A percentile compares a stretch with the other conserved stretches of the same genome.
Evolutionary conservation across 2,888 invertebrate species (phyloP).

Genomic region (Arctia plantaginis): DNA sequence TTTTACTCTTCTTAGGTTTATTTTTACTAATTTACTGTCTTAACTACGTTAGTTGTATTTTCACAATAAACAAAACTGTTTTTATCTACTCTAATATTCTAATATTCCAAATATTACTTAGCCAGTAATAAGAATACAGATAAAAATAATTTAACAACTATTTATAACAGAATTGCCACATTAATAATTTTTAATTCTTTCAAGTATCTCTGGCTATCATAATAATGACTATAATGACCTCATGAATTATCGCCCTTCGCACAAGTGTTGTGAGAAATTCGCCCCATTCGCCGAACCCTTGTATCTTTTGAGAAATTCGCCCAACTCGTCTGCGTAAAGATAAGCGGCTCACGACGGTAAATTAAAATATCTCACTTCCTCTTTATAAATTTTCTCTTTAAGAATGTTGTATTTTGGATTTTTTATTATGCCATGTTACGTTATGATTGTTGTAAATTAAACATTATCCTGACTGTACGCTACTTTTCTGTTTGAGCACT

Average conservation of each 20-base stretch:
- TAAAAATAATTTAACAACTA: neutral
- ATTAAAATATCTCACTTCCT: conserved; percentile 25
- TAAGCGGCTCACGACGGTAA: conserved; percentile 20
- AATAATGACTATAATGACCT: conserved; percentile 14
- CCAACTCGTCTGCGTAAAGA: conserved; percentile 14
- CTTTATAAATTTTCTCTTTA: conserved; percentile 13
- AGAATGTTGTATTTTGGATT: conserved; percentile 11
- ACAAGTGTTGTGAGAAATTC: conserved; percentile 14
- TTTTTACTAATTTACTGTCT: too few relatives aligned
- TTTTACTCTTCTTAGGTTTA: too few relatives aligned
- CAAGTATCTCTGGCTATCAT: conserved; percentile 11
- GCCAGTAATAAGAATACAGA: neutral
- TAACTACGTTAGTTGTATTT: too few relatives aligned
- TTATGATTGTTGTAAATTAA: neutral
- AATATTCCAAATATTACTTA: too few relatives aligned
- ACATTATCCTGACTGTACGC: too few relatives aligned
- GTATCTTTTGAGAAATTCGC: conserved; percentile 22
- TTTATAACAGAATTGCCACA: neutral
- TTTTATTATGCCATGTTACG: conserved; percentile 13
- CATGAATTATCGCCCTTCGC: conserved; percentile 14
- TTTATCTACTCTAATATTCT: neutral
- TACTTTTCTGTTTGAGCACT: neutral
- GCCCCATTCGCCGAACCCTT: conserved; percentile 12
- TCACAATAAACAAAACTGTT: neutral
- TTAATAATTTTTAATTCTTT: conserved; percentile 21